A percentile compares a stretch with the other conserved stretches of the same genome.
Evolutionary conservation across 2,888 invertebrate species (phyloP).

Genomic region (Platycnemis pennipes): DNA sequence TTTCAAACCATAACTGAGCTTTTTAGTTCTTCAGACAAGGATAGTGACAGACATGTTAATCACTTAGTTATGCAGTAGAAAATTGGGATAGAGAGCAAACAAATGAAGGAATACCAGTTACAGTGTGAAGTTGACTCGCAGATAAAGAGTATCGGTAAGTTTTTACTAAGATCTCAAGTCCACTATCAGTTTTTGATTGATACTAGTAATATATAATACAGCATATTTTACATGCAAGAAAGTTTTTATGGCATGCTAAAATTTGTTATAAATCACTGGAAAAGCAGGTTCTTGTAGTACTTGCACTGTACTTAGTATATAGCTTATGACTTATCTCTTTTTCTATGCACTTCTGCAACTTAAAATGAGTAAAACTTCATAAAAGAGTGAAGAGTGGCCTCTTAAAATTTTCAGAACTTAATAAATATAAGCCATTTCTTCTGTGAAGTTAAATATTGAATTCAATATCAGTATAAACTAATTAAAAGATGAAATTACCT

Average conservation of each 20-base stretch:
- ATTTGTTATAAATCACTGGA: conserved; percentile 31
- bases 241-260: conserved; percentile 49
- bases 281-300: conserved; percentile 26
- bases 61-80: not conserved
- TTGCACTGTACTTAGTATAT: conserved; percentile 37
- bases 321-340: not conserved
- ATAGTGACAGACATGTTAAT: not conserved
- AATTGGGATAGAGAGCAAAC: not conserved
- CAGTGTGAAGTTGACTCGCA: not conserved
- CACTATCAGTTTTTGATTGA: conserved; percentile 2
- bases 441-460: not conserved
- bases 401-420: not conserved
- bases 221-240: conserved; percentile 37
- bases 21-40: not conserved
- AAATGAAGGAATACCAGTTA: not conserved
- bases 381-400: not conserved
- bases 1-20: not conserved
- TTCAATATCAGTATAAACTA: not conserved
- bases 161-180: not conserved
- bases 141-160: conserved; percentile 31
- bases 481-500: not conserved
- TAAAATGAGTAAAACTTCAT: not conserved
- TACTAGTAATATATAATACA: not conserved
- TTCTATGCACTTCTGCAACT: conserved; percentile 44
- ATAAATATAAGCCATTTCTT: not conserved